Percentiles rank a stretch among this genome's conserved stretches.
Evolutionary conservation across 2,113 vertebrate genomes (phyloP).

Genomic region (Microcebus jonahi): DNA sequence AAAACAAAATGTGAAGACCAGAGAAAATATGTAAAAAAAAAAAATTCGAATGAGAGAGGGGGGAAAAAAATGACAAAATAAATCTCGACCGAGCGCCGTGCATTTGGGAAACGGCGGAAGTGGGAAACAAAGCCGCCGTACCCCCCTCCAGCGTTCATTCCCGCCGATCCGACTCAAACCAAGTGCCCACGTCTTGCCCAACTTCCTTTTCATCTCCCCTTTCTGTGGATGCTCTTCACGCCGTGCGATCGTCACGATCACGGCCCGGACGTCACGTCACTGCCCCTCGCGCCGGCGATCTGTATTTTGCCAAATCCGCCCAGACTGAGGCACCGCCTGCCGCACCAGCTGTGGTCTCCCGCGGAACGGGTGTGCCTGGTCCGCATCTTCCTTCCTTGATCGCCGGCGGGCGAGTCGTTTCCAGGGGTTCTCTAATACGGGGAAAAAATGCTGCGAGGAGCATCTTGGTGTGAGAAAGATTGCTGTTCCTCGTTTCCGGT

Average conservation of each 20-base stretch:
- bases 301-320: no score
- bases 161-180: accelerated
- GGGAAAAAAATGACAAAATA: no score
- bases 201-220: background rate
- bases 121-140: accelerated
- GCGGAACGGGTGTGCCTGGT: background rate
- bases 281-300: no score
- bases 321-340: background rate
- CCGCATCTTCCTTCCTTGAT: background rate
- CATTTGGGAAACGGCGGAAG: background rate
- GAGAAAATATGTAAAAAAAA: no score
- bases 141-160: accelerated
- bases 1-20: no score
- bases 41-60: no score
- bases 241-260: background rate
- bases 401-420: conserved; percentile 18
- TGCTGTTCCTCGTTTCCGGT: background rate
- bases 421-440: background rate
- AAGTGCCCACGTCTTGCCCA: background rate
- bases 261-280: background rate
- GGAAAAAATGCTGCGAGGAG: background rate
- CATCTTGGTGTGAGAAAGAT: background rate
- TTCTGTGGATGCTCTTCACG: background rate
- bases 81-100: background rate
- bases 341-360: background rate